phyloP scores from a whole-genome alignment of 2,888 invertebrate species.

The Drosophila borborema region DNA sequence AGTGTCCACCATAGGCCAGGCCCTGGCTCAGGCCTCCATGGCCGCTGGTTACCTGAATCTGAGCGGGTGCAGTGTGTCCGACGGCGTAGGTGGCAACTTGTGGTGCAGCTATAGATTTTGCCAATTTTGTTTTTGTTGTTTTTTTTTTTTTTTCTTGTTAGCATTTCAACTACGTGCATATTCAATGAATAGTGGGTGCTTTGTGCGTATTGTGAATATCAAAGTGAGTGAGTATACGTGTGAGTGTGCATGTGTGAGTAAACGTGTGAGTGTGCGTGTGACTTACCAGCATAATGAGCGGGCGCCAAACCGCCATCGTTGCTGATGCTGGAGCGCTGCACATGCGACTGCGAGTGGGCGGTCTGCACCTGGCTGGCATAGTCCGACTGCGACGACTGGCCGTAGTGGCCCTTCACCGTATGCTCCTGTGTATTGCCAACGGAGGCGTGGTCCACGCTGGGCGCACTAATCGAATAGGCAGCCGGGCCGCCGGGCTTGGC shows the following conservation, averaged over 20 bases:
- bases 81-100: constrained; percentile 56
- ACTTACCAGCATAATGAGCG: constrained; percentile 72
- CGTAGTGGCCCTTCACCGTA: constrained; percentile 85
- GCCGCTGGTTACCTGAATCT: constrained; percentile 56
- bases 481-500: constrained; percentile 84
- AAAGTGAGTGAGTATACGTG: constrained; percentile 1
- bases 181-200: constrained; percentile 30
- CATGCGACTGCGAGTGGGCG: constrained; percentile 84
- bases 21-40: constrained; percentile 42
- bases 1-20: constrained; percentile 60
- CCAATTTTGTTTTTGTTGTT: background rate
- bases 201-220: constrained; percentile 31
- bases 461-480: constrained; percentile 84
- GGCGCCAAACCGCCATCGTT: constrained; percentile 84
- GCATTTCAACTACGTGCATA: constrained; percentile 58
- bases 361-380: constrained; percentile 85
- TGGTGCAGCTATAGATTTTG: constrained; percentile 54
- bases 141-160: constrained; percentile 37
- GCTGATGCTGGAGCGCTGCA: constrained; percentile 84
- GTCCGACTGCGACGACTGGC: constrained; percentile 85
- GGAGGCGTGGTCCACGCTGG: constrained; percentile 84
- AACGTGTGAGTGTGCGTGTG: background rate
- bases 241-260: background rate
- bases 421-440: constrained; percentile 85
- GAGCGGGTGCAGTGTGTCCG: constrained; percentile 75